Percentiles rank a stretch among this genome's conserved stretches.
Conservation (phyloP, 2,797 vertebrate genomes). For the Rhynchonycteris naso region DNA sequence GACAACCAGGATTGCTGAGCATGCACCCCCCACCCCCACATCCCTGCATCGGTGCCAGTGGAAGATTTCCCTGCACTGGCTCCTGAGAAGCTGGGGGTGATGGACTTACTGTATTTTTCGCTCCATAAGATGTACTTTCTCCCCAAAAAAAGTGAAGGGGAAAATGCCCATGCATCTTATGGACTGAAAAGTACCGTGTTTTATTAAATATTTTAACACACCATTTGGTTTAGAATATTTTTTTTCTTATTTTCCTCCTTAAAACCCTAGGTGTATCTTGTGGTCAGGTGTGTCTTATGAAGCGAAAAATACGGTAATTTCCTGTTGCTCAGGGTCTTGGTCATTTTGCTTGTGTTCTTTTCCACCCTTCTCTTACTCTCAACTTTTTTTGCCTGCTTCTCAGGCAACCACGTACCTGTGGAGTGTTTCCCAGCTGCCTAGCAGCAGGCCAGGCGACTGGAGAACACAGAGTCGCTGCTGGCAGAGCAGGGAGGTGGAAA, state of each 20-base stretch:
- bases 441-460: neutral
- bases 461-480: neutral
- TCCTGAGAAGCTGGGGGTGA: neutral
- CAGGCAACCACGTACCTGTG: neutral
- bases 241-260: too few relatives aligned
- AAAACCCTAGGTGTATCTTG: too few relatives aligned
- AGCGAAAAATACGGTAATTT: neutral
- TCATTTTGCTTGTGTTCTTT: neutral
- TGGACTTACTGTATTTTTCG: neutral
- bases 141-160: too few relatives aligned
- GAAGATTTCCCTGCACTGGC: neutral
- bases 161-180: too few relatives aligned
- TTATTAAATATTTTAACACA: too few relatives aligned
- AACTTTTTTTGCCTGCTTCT: neutral
- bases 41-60: neutral
- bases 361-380: neutral
- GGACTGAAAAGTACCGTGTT: too few relatives aligned
- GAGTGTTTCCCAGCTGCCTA: neutral
- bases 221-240: too few relatives aligned
- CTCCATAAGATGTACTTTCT: too few relatives aligned
- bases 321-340: neutral
- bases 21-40: too few relatives aligned
- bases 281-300: too few relatives aligned
- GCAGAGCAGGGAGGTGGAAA: neutral
- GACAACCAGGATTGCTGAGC: too few relatives aligned